Conservation (phyloP, 2,113 vertebrate species). For the Hemichromis elongatus region DNA sequence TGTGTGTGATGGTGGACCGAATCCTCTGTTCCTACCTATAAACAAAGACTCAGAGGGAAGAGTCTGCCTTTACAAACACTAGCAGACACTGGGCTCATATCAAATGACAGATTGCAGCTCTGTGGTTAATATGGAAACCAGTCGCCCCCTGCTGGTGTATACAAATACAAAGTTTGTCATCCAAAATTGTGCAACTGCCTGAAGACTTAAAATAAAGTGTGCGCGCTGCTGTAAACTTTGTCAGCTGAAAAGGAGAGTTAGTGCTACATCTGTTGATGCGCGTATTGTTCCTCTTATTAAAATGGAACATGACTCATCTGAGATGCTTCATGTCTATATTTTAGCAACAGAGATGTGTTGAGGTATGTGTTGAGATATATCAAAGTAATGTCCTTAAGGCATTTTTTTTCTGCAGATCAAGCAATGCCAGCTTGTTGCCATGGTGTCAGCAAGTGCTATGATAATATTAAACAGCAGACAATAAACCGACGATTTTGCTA, state of each 20-base stretch:
- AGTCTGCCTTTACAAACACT: constrained; percentile 39
- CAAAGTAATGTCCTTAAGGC: background rate
- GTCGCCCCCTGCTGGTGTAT: constrained; percentile 46
- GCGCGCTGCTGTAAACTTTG: background rate
- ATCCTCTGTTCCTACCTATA: constrained; percentile 44
- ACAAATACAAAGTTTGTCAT: constrained; percentile 15
- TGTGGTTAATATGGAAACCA: constrained; percentile 31
- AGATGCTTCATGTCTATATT: background rate
- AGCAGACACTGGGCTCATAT: constrained; percentile 27
- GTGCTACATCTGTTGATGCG: background rate
- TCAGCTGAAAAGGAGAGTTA: background rate
- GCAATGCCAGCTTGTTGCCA: constrained; percentile 29
- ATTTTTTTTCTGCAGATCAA: background rate
- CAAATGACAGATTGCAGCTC: constrained; percentile 36
- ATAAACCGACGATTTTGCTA: constrained; percentile 26
- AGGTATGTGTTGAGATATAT: background rate
- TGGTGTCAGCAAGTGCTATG: constrained; percentile 32
- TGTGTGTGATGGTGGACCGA: background rate
- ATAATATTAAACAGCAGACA: constrained; percentile 52
- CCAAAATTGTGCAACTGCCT: background rate
- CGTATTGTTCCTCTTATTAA: background rate
- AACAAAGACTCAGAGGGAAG: constrained; percentile 51
- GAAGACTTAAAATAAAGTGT: background rate
- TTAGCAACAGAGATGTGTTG: background rate
- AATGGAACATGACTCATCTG: background rate